A percentile compares a stretch with the other conserved stretches of the same genome.
These are phyloP conservation scores for Myotis vivesi DNA, from an alignment of 2,797 vertebrate species.

Conservation along the genomic window DNA sequence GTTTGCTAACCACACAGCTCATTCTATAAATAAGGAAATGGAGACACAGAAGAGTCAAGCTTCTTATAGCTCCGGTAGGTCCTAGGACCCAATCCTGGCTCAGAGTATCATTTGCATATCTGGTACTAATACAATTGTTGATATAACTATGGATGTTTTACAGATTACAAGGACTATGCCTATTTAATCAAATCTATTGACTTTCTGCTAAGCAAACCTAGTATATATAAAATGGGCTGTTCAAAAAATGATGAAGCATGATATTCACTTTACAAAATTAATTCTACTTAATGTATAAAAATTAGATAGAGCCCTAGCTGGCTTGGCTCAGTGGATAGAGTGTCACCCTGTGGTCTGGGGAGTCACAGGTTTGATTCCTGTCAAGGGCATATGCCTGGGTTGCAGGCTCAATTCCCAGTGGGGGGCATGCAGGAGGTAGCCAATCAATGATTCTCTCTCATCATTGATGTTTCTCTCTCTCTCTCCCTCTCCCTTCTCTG, in stretches of 20 bases:
- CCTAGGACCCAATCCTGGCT: background rate
- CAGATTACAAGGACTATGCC: background rate
- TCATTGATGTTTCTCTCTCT: too few species aligned
- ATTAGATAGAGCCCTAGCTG: background rate
- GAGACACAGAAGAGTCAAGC: background rate
- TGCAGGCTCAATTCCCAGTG: too few species aligned
- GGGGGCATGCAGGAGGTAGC: too few species aligned
- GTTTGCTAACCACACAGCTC: background rate
- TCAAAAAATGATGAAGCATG: background rate
- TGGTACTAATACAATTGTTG: background rate
- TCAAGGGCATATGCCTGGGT: too few species aligned
- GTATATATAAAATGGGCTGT: background rate
- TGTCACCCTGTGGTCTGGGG: too few species aligned
- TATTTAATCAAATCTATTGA: slow-evolving; percentile 42
- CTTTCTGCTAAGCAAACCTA: background rate
- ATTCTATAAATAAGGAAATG: background rate
- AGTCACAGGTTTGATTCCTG: too few species aligned
- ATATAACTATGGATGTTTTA: background rate
- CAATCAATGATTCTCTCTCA: too few species aligned
- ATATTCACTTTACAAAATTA: background rate
- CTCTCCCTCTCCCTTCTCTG: too few species aligned
- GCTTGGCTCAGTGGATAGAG: too few species aligned
- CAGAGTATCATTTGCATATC: background rate
- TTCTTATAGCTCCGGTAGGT: background rate
- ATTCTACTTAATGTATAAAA: background rate